Evolutionary conservation across 1,140 invertebrate species (phyloP).

Genomic region (Andrena cerasifolii): DNA sequence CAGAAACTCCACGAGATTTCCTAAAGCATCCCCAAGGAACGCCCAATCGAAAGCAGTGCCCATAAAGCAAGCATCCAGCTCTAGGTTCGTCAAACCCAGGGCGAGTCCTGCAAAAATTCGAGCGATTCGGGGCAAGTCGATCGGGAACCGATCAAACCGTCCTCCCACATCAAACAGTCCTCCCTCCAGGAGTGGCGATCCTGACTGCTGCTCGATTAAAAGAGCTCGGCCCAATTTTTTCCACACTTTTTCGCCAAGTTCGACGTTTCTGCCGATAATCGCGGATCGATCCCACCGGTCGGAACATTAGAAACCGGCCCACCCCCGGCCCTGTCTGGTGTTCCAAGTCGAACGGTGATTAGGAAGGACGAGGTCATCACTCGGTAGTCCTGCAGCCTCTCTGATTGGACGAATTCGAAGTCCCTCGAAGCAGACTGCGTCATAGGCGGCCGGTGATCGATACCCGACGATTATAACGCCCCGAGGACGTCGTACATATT

Average conservation of each 20-base stretch:
- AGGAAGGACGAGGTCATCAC: constrained; percentile 49
- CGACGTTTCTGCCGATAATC: constrained; percentile 5
- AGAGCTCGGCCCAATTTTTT: no score
- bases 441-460: constrained; percentile 56
- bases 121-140: no score
- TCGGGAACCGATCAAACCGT: no score
- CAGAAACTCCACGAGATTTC: no score
- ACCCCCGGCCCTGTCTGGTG: not conserved
- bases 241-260: not conserved
- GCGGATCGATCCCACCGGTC: not conserved
- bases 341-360: constrained; percentile 28
- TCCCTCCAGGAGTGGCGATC: no score
- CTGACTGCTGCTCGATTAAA: not conserved
- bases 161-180: no score
- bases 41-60: no score
- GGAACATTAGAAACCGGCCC: not conserved
- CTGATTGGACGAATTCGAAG: constrained; percentile 57
- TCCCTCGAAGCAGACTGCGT: constrained; percentile 52
- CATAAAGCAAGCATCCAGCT: no score
- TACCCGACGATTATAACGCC: constrained; percentile 63
- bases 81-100: no score
- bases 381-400: constrained; percentile 33
- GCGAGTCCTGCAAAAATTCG: no score
- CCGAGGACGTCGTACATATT: constrained; percentile 64
- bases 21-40: no score